Base-by-base conservation (phyloP, 2,797 vertebrate species). In the Cyprinella venusta region DNA sequence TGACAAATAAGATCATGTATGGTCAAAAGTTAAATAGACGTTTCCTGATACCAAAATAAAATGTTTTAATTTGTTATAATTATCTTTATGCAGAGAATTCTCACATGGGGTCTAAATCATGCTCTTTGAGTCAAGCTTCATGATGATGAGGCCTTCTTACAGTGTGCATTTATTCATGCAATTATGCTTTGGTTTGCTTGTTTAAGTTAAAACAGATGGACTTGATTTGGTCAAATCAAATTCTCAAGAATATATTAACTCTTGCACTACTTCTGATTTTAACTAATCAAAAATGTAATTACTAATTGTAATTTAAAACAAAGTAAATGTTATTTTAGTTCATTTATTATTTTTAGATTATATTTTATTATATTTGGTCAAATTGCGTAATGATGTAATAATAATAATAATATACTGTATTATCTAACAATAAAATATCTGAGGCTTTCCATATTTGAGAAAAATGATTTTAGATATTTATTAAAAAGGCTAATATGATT, bases 1-100 rank as follows among this genome's bases (percentile, higher is more conserved):
- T 88, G 89, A 91, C 63, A 87, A 65, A 65, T 21, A n/a, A 45
- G 52, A 71, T 71, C 50, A 30, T 15, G 54, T 7, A 16, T n/a
- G 38, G 67, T 71, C 71, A 71, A 71, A 80, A 13, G 19, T 71
- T 80, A 80, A 80, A 67, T 45, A 26, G 19, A n/a, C 24, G 67
- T 42, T 61, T 70, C 52, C 33, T 56, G 50, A 24, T 52, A 79
- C 8, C 26, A 50, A 36, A 52, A 78, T 12, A 42, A 42, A 42
- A 0, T 0, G 6, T 67, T 45, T 79, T 9, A 6, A 68, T 19
- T 42, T 2, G 9, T 33, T 69, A 19, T 15, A 30, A 80, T 61
- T 16, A 71, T 21, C 12, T 16, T 30, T 8, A 40, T 30, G 10
- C 36, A 33, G 52, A 48, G 24, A 69, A 59, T 33, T 56, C 54